Base-by-base conservation (phyloP, 2,113 vertebrate genomes). In the Oostethus manadensis region DNA sequence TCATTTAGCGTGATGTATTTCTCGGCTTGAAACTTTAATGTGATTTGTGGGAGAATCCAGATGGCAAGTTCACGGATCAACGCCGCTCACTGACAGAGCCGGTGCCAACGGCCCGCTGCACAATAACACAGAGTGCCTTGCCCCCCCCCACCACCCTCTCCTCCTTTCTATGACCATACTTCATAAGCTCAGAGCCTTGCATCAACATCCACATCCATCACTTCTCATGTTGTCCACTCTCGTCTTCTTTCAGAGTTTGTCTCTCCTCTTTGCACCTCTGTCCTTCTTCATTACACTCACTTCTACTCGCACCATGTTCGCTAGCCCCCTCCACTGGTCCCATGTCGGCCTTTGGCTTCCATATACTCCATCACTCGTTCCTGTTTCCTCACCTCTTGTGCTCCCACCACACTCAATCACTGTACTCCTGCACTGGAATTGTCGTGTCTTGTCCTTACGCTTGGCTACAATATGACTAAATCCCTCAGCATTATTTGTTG, bases 1-100 rank as follows among this genome's bases (percentile, higher is more conserved):
- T 90, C 86, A 89, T 90, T 91, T 89, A 88, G 88, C 82, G 81
- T 90, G 88, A 91, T 88, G 88, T 88, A 89, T 90, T 90, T 83
- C 85, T 87, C 81, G 81, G 84, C 81, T 77, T 90, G 86, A 88
- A 89, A 89, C 86, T 89, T 89, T 89, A 89, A 91, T 91, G 88
- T 90, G 87, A 89, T 89, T 90, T 89, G 87, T 89, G 85, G 86
- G 87, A 81, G 86, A 88, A 87, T 90, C 88, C 90, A 91, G 88
- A 90, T 90, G 89, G 88, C 78, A 78, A 84, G 88, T 88, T 89
- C 88, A 91, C 84, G 88, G 88, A 89, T 89, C 84, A 85, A 79
- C 85, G 87, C 87, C 68, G 82, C 80, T 88, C 77, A 59, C 84
- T 85, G 84, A 88, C 87, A 81, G 86, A 79, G 79, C 76, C 51